phyloP scores from a whole-genome alignment of 1,140 invertebrate species.

The Drosophila neocordata region DNA sequence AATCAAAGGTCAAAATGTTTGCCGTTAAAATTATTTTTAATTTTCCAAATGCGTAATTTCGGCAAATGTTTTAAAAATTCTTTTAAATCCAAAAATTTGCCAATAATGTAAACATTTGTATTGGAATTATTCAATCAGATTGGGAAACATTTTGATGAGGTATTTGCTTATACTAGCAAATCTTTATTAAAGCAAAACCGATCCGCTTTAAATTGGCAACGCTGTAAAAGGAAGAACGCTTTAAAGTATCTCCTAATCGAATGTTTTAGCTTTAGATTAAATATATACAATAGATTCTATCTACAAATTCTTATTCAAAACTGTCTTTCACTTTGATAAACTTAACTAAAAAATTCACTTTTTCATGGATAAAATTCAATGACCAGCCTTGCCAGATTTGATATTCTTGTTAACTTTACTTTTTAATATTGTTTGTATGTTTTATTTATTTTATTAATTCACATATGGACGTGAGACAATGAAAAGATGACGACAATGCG shows the following conservation, averaged over 20 bases:
- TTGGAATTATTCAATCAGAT: too few relatives aligned
- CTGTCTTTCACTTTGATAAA: too few relatives aligned
- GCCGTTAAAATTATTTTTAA: not conserved
- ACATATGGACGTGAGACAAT: constrained; percentile 14
- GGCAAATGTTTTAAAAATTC: not conserved
- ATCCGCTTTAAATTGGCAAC: too few relatives aligned
- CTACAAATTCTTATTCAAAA: too few relatives aligned
- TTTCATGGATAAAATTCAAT: not conserved
- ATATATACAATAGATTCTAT: too few relatives aligned
- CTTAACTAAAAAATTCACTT: too few relatives aligned
- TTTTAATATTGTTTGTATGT: not conserved
- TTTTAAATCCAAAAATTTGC: not conserved
- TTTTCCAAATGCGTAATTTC: not conserved
- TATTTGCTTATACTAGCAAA: too few relatives aligned
- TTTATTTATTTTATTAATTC: constrained; percentile 50
- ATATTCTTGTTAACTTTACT: not conserved
- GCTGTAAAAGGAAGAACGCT: too few relatives aligned
- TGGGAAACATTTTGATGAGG: too few relatives aligned
- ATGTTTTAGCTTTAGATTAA: too few relatives aligned
- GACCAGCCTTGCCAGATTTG: not conserved
- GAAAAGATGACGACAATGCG: constrained; percentile 14
- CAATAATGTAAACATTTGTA: not conserved
- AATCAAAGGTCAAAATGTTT: not conserved
- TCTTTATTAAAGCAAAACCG: too few relatives aligned
- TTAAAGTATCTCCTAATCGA: too few relatives aligned